Evolutionary conservation across 2,888 invertebrate species (phyloP), one percentile per base, ranked within the genome.

Genomic region (Ichneumoninae sp.): DNA sequence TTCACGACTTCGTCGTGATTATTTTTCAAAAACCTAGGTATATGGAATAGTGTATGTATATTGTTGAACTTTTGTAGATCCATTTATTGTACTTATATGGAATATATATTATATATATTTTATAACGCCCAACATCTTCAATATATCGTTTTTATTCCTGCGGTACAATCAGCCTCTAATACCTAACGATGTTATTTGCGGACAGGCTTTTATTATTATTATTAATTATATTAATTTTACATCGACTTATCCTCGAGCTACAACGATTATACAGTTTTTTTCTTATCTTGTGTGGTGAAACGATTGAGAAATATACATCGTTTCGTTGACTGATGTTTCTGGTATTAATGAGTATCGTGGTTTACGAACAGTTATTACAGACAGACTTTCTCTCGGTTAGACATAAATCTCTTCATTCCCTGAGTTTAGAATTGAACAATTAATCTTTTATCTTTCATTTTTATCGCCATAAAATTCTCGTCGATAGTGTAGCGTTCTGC

Each of bases 221-320:
- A 75, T 79, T 75, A 70, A 44, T 73, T 76, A 60, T 68, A 68
- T 30, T 63, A 40, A 36, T 57, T 54, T 75, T 75, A 83, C 83
- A 79, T 78, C 44, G 36, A 78, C 65, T 83, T 83, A 83, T 68
- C 63, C 65, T 65, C 54, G 50, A 75, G 47, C 22, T 79, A 83
- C 83, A 83, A 75, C 79, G 71, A 75, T 71, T 78, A 83, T 52
- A 83, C 78, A 78, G 13, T 74, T 74, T 44, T 22, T 52, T 54
- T 65, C 16, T 57, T 69, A 7, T 68, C 30, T 22, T 63, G 26
- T 74, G 30, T 33, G 40, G 22, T n/a, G 54, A 54, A 10, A 65
- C 30, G 40, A 33, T 30, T 5, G 19, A 57, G n/a, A 63, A 52
- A 52, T 68, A 47, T 40, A 52, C n/a, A 33, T 26, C 40, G 36